Evolutionary conservation across 2,113 vertebrate species (phyloP), one percentile per base, ranked within the genome.

Genomic region (Diglossa brunneiventris): DNA sequence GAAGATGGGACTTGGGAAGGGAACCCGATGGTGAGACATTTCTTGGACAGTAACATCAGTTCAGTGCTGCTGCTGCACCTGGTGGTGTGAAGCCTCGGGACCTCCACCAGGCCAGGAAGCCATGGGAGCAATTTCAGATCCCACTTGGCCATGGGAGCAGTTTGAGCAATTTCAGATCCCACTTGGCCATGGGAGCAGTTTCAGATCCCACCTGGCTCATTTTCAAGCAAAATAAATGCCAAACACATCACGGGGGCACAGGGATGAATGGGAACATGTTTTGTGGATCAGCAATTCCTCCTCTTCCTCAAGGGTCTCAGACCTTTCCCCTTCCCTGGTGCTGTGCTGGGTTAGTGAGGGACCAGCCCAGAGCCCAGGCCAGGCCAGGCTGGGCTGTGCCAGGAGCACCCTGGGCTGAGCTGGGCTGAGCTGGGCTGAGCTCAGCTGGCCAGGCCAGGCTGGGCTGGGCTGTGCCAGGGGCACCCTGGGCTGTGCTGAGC

Each of bases 311-410:
- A 46, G 42, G 16, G 15, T 17, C 35, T 52, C 81, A 13, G 9
- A 7, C 2, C 23, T 4, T 4, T 0, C 7, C 2, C 35, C 59
- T 50, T 47, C 31, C 42, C 56, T 15, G 5, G 26, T 10, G 8
- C 52, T 73, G 33, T 52, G 55, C 79, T 41, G 72, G 10, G 3
- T 16, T 33, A 11, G 46, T 10, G 58, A 46, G 62, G 78, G 21
- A 49, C 15, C 70, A 67, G 59, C 5, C 46, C 76, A 46, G 87
- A 77, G 62, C 75, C 39, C 39, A 39, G 39, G 39, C 39, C 39
- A 39, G 39, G 39, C 39, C 39, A 83, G 8, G 42, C 42, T 44
- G 47, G 2, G 47, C 47, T 47, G 47, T 47, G 46, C 21, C 46
- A 47, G 46, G 46, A 47, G 46, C 46, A 23, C 3, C 46, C 46